phyloP scores from a whole-genome alignment of 2,888 invertebrate species.

The Eupeodes luniger region DNA sequence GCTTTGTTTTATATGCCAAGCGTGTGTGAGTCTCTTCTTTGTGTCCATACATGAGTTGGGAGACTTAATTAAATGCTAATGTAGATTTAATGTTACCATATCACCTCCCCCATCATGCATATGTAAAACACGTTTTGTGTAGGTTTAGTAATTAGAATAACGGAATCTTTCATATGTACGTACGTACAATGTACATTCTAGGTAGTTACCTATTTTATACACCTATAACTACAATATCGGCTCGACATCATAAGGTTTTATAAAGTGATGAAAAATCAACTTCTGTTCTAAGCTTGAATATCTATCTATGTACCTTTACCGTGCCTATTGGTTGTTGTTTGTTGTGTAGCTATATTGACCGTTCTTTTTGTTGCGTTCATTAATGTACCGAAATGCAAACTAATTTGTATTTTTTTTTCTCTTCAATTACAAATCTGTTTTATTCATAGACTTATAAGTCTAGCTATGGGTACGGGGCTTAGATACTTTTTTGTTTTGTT shows the following conservation, averaged over 20 bases:
- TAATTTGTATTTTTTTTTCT: slow-evolving; percentile 55
- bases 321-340: neutral
- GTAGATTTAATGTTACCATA: slow-evolving; percentile 62
- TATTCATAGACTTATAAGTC: slow-evolving; percentile 4
- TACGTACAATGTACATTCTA: no score
- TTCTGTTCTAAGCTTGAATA: neutral
- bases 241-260: neutral
- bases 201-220: no score
- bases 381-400: slow-evolving; percentile 73
- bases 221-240: no score
- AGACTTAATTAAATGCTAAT: slow-evolving; percentile 75
- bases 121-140: slow-evolving; percentile 30
- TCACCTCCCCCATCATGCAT: slow-evolving; percentile 12
- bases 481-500: slow-evolving; percentile 14
- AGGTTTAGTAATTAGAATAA: slow-evolving; percentile 66
- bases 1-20: neutral
- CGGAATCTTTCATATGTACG: slow-evolving; percentile 47
- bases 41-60: slow-evolving; percentile 35
- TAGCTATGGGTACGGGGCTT: neutral
- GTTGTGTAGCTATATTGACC: slow-evolving; percentile 21
- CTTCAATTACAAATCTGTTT: slow-evolving; percentile 56
- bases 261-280: slow-evolving; percentile 57
- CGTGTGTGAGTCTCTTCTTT: neutral
- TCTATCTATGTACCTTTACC: neutral
- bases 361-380: slow-evolving; percentile 64